These are phyloP conservation scores for Neosilurus hyrtlii DNA, from an alignment of 2,797 vertebrate species.

Conservation along the genomic window DNA sequence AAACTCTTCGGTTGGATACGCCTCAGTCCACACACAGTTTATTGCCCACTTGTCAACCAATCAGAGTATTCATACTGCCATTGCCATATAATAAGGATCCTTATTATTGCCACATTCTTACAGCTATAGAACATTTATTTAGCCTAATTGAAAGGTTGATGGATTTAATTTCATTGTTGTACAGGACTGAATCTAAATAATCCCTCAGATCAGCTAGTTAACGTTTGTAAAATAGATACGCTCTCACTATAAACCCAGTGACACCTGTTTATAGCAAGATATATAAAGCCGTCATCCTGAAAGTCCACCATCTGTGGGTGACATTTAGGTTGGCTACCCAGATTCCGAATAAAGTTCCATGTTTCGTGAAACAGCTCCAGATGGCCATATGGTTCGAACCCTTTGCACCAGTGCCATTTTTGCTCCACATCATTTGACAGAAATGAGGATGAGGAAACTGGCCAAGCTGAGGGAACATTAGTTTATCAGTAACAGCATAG, in stretches of 20 bases:
- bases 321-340: constrained; percentile 39
- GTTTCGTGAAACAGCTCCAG: constrained; percentile 44
- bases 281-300: constrained; percentile 36
- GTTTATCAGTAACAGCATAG: constrained; percentile 33
- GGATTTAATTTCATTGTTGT: not conserved
- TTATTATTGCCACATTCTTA: not conserved
- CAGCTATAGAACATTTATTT: not conserved
- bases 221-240: not conserved
- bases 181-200: constrained; percentile 6
- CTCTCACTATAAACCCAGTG: not conserved
- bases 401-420: constrained; percentile 28
- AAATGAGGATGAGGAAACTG: constrained; percentile 36
- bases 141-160: constrained; percentile 1
- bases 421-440: constrained; percentile 45
- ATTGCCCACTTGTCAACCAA: too few relatives aligned
- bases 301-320: constrained; percentile 50
- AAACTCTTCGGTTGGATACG: too few relatives aligned
- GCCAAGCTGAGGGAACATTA: constrained; percentile 43
- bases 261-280: constrained; percentile 34
- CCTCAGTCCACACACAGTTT: too few relatives aligned
- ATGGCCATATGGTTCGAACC: constrained; percentile 35
- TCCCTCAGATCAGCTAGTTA: not conserved
- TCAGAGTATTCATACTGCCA: too few relatives aligned
- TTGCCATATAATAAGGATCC: not conserved
- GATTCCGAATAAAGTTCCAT: constrained; percentile 22